Evolutionary conservation across 2,797 vertebrate genomes (phyloP).

Genomic region (Corythornis leucogaster): DNA sequence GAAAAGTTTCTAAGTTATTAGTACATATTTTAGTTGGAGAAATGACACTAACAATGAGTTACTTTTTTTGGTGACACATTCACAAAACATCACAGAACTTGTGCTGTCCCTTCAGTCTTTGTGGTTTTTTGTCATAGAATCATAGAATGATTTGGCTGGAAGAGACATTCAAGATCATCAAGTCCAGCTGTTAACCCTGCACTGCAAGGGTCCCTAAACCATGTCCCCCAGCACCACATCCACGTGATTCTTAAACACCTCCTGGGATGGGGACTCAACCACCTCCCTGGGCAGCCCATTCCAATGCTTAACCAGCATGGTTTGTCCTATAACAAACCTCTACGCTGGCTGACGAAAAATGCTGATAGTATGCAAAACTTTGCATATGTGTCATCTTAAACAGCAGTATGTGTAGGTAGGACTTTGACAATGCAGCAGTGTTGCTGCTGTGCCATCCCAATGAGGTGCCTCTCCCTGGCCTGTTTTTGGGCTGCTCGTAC

Average conservation of each 20-base stretch:
- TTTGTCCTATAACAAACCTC: not conserved
- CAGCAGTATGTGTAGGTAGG: not conserved
- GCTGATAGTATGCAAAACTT: not conserved
- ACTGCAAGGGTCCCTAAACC: too few relatives aligned
- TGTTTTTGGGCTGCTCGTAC: accelerated
- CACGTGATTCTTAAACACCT: too few relatives aligned
- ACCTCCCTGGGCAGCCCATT: too few relatives aligned
- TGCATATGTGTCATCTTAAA: not conserved
- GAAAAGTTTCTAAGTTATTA: not conserved
- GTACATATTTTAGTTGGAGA: not conserved
- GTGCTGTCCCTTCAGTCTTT: accelerated
- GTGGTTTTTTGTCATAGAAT: not conserved
- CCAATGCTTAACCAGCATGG: too few relatives aligned
- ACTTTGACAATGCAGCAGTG: not conserved
- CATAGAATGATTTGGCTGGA: too few relatives aligned
- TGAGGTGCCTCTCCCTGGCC: accelerated
- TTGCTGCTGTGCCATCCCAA: accelerated
- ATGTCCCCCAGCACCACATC: too few relatives aligned
- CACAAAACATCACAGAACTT: not conserved
- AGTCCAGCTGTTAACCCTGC: too few relatives aligned
- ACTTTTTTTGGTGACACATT: not conserved
- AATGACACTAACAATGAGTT: not conserved
- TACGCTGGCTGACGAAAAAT: not conserved
- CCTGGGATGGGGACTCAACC: too few relatives aligned
- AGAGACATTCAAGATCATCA: too few relatives aligned